These are phyloP conservation scores for Orbicella faveolata DNA, from an alignment of 64 coral and sea anemone species.

Conservation along the genomic window DNA sequence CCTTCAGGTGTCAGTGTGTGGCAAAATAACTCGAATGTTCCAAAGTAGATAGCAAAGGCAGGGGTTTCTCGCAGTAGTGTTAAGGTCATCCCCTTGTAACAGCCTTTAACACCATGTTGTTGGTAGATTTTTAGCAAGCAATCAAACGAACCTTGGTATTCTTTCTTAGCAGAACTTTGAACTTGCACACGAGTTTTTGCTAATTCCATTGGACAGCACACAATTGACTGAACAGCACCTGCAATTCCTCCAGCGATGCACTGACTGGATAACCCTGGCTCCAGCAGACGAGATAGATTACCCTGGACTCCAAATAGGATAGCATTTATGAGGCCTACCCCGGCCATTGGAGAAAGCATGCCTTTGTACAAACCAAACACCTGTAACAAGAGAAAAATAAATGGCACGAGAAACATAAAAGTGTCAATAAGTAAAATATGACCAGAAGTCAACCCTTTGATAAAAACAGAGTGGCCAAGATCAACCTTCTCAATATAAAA, in stretches of 20 bases:
- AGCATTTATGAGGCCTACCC: slow-evolving; percentile 89
- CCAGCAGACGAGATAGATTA: slow-evolving; percentile 58
- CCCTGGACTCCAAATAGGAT: slow-evolving; percentile 95
- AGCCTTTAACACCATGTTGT: slow-evolving; percentile 69
- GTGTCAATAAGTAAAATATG: neutral
- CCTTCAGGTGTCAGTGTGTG: slow-evolving; percentile 46
- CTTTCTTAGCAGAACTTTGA: slow-evolving; percentile 49
- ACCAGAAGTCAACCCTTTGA: neutral
- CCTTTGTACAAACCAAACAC: slow-evolving; percentile 91
- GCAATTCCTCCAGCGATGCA: slow-evolving; percentile 73
- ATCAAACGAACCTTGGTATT: slow-evolving; percentile 86
- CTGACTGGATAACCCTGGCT: slow-evolving; percentile 49
- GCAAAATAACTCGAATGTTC: slow-evolving; percentile 79
- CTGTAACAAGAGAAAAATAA: slow-evolving; percentile 40
- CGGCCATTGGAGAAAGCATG: slow-evolving; percentile 87
- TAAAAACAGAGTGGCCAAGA: neutral
- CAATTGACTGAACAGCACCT: slow-evolving; percentile 81
- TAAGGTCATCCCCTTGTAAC: slow-evolving; percentile 68
- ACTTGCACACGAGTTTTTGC: slow-evolving; percentile 91
- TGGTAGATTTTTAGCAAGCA: slow-evolving; percentile 81
- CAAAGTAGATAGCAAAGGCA: slow-evolving; percentile 87
- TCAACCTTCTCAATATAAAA: neutral
- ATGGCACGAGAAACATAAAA: neutral
- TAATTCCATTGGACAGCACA: slow-evolving; percentile 85
- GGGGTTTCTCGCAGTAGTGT: slow-evolving; percentile 83